Conservation (phyloP, 2,888 invertebrate genomes). For the Epistrophella euchroma region DNA sequence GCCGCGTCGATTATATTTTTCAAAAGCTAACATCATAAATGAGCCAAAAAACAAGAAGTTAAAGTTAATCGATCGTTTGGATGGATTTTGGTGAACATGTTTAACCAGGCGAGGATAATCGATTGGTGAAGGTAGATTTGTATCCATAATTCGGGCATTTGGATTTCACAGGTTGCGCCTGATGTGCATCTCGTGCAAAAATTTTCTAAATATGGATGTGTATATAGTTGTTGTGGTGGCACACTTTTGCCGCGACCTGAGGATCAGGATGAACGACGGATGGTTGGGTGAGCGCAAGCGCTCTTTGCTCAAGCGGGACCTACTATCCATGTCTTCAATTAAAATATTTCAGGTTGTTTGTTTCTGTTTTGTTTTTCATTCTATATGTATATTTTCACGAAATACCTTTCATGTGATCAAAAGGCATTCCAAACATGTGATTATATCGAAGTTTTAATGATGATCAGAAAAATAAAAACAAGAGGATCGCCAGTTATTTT, state of each 20-base stretch:
- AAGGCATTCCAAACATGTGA: conserved; percentile 55
- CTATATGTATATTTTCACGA: conserved; percentile 28
- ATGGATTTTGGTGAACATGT: conserved; percentile 59
- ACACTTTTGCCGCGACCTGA: conserved; percentile 39
- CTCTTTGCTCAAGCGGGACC: neutral
- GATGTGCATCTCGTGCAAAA: neutral
- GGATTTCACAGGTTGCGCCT: conserved; percentile 58
- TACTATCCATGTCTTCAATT: conserved; percentile 43
- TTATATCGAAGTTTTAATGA: conserved; percentile 51
- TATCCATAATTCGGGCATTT: conserved; percentile 62
- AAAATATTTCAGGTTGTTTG: conserved; percentile 51
- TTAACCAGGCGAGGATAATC: conserved; percentile 71
- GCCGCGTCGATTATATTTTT: neutral
- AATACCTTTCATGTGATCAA: conserved; percentile 56
- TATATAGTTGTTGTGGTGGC: neutral
- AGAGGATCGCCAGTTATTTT: conserved; percentile 57
- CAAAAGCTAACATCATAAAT: conserved; percentile 15
- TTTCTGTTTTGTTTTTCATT: neutral
- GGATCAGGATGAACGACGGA: neutral
- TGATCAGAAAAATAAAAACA: neutral
- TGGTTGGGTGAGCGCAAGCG: neutral
- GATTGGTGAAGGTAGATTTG: conserved; percentile 52
- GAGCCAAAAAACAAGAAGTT: conserved; percentile 33
- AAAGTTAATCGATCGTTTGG: conserved; percentile 67
- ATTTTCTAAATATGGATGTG: neutral